Evolutionary conservation across 2,113 vertebrate genomes (phyloP), one percentile per base, ranked within the genome.

Genomic region (Hemiprocne comata): DNA sequence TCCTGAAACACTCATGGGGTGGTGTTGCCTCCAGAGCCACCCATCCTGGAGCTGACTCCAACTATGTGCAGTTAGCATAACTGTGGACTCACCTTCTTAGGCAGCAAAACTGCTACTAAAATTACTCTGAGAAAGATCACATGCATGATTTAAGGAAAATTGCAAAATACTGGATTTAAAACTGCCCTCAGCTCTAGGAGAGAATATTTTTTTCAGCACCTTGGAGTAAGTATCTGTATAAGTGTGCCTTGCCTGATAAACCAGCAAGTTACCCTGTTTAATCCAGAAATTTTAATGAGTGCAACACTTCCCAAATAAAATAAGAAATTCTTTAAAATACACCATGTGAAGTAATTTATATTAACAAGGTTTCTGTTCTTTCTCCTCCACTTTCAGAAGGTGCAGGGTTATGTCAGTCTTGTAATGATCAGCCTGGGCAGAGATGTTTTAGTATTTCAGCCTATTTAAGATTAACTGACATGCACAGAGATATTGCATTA

Each of bases 391-490:
- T 85, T n/a, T 71, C 46, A 87, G 70, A 57, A 66, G 23, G 50
- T 62, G 46, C 28, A 34, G 31, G n/a, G 34, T n/a, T 54, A 53
- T 17, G 33, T 82, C 50, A 51, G 50, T 76, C 31, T 65, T 65
- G 44, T 46, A 92, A 61, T 21, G 58, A 76, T 87, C 73, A 62
- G 73, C 69, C 57, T 69, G 36, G 38, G 36, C n/a, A 87, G 40
- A 70, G 51, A 70, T 13, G 54, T 76, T 94, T 92, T 29, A 81
- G 81, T 57, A 17, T 65, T 85, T 87, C 88, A 70, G 40, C 17
- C 73, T 48, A 50, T 40, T 92, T 94, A 95, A 94, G 94, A 96
- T 62, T 94, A 96, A 96, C 40, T 94, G 88, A 78, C 87, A 46
- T 51, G 88, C 84, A 71, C 44, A 40, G 70, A 28, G 84, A 91